Conservation (phyloP, 2,888 invertebrate genomes). For the Eristalis intricaria region DNA sequence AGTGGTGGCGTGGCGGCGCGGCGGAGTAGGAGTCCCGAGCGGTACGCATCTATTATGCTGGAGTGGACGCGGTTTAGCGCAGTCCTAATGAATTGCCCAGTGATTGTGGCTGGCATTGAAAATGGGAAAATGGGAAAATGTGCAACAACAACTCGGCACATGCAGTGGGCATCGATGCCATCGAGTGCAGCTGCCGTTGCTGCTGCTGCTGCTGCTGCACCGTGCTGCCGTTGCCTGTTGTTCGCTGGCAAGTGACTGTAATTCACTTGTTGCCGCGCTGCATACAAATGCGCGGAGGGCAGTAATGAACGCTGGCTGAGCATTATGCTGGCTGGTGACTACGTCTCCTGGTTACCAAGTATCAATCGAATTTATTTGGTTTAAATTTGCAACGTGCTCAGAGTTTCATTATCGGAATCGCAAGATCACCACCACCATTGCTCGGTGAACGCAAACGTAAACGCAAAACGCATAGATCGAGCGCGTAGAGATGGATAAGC, state of each 20-base stretch:
- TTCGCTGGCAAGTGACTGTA: conserved; percentile 67
- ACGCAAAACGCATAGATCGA: conserved; percentile 22
- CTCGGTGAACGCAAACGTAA: background rate
- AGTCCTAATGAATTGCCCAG: conserved; percentile 71
- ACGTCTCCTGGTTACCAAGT: conserved; percentile 69
- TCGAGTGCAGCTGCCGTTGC: conserved; percentile 56
- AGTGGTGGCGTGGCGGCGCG: background rate
- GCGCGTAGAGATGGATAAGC: conserved; percentile 40
- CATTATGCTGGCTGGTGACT: conserved; percentile 45
- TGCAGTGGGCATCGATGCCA: background rate
- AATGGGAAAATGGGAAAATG: conserved; percentile 51
- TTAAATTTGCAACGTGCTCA: conserved; percentile 69
- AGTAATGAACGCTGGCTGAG: conserved; percentile 17
- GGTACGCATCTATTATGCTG: conserved; percentile 68
- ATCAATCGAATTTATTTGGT: conserved; percentile 72
- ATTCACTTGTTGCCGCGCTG: conserved; percentile 69
- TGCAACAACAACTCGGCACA: conserved; percentile 19
- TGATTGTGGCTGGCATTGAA: conserved; percentile 71
- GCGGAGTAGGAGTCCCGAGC: background rate
- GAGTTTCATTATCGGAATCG: conserved; percentile 52
- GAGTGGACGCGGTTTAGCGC: conserved; percentile 62
- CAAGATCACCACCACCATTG: conserved; percentile 8
- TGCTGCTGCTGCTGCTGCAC: conserved; percentile 71
- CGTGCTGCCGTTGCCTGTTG: conserved; percentile 48
- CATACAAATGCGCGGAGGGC: conserved; percentile 60